Evolutionary conservation across 2,797 vertebrate genomes (phyloP).

Genomic region (Fundulus diaphanus): DNA sequence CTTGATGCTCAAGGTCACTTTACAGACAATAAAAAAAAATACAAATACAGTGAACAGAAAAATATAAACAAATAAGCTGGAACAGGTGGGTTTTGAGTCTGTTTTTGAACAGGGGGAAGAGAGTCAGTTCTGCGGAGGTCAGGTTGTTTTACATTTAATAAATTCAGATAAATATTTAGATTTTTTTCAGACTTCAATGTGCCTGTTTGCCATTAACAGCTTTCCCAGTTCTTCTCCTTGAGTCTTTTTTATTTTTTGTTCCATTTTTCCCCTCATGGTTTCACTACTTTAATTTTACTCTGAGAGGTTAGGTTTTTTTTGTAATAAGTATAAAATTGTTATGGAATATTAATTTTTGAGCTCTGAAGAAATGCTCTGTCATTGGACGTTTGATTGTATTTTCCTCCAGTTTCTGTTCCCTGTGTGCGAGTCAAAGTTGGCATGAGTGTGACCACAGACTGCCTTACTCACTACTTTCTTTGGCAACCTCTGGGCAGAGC

Average conservation of each 20-base stretch:
- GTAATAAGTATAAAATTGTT: background rate
- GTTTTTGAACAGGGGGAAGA: no score
- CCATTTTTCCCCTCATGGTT: background rate
- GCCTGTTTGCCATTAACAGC: background rate
- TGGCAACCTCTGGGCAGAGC: slow-evolving; percentile 2
- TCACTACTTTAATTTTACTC: background rate
- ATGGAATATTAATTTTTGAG: background rate
- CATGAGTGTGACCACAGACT: slow-evolving; percentile 40
- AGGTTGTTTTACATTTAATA: background rate
- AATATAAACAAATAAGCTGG: no score
- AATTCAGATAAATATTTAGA: background rate
- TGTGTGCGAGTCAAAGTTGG: background rate
- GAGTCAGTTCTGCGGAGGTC: no score
- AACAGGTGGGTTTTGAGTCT: no score
- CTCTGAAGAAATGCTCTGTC: slow-evolving; percentile 6
- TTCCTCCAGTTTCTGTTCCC: slow-evolving; percentile 30
- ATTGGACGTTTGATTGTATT: slow-evolving; percentile 24
- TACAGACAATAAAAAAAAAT: no score
- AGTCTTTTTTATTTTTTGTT: background rate
- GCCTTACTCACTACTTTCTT: slow-evolving; percentile 18
- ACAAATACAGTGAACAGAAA: no score
- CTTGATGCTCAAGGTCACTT: no score
- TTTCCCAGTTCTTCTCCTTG: background rate
- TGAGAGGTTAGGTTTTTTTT: background rate
- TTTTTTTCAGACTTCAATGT: no score